These are phyloP conservation scores for Phyllotreta striolata DNA, from an alignment of 2,888 invertebrate genomes.

Conservation along the genomic window DNA sequence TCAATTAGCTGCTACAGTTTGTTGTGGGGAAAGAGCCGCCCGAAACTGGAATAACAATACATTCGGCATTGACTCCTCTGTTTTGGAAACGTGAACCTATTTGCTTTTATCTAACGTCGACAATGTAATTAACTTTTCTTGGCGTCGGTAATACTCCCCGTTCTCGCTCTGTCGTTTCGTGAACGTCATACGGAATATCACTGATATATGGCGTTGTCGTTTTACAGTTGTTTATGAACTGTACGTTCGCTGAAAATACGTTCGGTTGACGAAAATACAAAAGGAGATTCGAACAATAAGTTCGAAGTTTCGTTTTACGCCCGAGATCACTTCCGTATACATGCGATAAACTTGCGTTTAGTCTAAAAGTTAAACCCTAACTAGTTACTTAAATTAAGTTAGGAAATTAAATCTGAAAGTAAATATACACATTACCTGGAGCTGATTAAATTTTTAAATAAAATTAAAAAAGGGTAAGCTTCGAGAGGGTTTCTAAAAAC, in stretches of 20 bases:
- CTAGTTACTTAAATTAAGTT: no score
- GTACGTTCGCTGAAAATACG: constrained; percentile 26
- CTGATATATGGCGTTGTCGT: constrained; percentile 24
- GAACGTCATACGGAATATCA: constrained; percentile 28
- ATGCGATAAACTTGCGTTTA: constrained; percentile 6
- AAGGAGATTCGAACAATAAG: constrained; percentile 15
- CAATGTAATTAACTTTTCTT: constrained; percentile 32
- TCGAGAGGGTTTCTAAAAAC: no score
- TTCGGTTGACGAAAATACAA: constrained; percentile 26
- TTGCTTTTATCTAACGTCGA: constrained; percentile 20
- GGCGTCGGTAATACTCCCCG: constrained; percentile 15
- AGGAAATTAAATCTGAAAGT: no score
- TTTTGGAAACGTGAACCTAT: constrained; percentile 17
- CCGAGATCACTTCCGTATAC: constrained; percentile 21
- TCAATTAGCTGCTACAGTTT: no score
- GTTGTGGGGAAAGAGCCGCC: no score
- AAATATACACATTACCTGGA: no score
- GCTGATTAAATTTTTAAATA: no score
- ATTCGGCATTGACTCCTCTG: constrained; percentile 7
- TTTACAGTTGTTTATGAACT: constrained; percentile 26
- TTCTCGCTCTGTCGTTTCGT: constrained; percentile 16
- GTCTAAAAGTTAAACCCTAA: not conserved
- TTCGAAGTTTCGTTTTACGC: constrained; percentile 23
- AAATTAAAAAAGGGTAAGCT: no score
- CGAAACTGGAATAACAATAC: no score